phyloP scores from a whole-genome alignment of 1,140 invertebrate genomes.

The Drosophila miranda region DNA sequence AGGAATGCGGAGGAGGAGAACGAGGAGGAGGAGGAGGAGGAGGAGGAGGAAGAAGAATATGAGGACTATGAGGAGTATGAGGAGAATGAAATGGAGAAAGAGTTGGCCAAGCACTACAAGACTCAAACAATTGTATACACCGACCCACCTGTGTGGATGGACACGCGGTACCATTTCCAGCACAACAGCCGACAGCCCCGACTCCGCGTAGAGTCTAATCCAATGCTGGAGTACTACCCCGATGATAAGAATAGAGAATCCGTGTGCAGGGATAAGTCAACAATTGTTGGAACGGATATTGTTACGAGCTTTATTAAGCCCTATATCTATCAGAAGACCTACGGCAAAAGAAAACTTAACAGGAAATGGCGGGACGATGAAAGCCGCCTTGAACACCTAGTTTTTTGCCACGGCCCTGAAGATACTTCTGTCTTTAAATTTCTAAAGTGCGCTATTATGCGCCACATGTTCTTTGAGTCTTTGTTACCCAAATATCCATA shows the following conservation, averaged over 20 bases:
- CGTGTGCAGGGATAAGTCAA: conserved; percentile 23
- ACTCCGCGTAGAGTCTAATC: neutral
- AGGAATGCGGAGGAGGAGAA: no score
- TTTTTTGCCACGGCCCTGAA: no score
- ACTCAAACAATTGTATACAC: neutral
- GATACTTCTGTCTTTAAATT: no score
- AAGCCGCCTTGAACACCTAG: fast-evolving
- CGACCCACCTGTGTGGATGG: conserved; percentile 12
- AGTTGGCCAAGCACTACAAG: no score
- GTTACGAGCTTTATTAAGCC: no score
- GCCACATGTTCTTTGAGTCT: conserved; percentile 29
- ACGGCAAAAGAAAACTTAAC: no score
- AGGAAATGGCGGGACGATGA: no score
- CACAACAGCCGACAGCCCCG: neutral
- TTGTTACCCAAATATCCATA: conserved; percentile 34
- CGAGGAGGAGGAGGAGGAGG: no score
- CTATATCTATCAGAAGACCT: no score
- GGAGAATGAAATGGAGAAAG: no score
- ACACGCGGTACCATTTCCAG: conserved; percentile 18
- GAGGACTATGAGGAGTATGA: no score
- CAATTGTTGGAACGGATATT: conserved; percentile 12
- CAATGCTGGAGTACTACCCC: conserved; percentile 10
- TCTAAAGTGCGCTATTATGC: conserved; percentile 11
- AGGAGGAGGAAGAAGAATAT: no score
- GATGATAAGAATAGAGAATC: neutral